These are phyloP conservation scores for Entomyzon cyanotis DNA, from an alignment of 2,113 vertebrate species.

Conservation along the genomic window DNA sequence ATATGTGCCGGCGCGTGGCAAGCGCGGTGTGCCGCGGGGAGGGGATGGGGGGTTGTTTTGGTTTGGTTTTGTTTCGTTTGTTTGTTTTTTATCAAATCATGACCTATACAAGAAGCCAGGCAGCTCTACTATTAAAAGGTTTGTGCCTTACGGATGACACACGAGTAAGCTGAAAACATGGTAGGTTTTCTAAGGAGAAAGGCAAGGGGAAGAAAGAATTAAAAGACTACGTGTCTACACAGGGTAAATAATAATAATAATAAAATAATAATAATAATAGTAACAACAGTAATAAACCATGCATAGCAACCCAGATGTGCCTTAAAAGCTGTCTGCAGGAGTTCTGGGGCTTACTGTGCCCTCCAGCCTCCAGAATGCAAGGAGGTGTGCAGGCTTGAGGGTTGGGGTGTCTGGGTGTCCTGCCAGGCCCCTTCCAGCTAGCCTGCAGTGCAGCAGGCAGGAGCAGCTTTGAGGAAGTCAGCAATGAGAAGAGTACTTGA, in stretches of 20 bases:
- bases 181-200: conserved; percentile 23
- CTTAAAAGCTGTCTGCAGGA: conserved; percentile 66
- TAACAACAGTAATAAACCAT: conserved; percentile 26
- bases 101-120: conserved; percentile 48
- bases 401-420: background rate
- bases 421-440: background rate
- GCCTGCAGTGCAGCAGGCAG: background rate
- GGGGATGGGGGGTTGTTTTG: background rate
- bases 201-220: background rate
- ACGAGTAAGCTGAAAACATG: conserved; percentile 50
- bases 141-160: conserved; percentile 74
- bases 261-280: background rate
- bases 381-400: background rate
- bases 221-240: conserved; percentile 60
- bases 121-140: conserved; percentile 68
- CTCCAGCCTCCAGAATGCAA: background rate
- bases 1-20: background rate
- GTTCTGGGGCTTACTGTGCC: background rate
- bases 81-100: background rate
- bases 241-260: conserved; percentile 59
- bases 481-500: background rate
- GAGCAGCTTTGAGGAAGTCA: background rate
- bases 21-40: background rate
- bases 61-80: background rate
- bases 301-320: conserved; percentile 64